Conservation (phyloP, 2,797 vertebrate species). For the Scolopax rusticola region DNA sequence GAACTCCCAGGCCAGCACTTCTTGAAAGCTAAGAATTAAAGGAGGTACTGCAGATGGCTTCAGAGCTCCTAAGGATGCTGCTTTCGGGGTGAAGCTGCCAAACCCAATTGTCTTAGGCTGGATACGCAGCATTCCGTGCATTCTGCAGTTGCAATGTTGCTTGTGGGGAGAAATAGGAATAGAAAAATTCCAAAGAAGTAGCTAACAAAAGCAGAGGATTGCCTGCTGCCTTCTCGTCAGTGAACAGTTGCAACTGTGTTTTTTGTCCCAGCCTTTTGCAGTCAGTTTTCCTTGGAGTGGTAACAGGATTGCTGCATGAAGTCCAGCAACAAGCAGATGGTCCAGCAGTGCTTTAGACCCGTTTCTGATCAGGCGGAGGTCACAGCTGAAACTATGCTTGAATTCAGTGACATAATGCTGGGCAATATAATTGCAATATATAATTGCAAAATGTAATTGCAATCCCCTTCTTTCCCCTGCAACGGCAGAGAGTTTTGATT, state of each 20-base stretch:
- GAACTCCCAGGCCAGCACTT: not conserved
- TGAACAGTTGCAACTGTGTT: not conserved
- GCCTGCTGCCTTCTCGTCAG: not conserved
- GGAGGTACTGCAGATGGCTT: not conserved
- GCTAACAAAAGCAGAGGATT: not conserved
- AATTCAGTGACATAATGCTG: rapidly evolving
- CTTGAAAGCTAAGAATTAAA: not conserved
- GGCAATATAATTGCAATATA: too few relatives aligned
- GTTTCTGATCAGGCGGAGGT: rapidly evolving
- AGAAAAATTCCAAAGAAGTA: not conserved
- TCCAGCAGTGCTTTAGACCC: not conserved
- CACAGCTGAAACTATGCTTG: not conserved
- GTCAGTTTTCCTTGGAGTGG: not conserved
- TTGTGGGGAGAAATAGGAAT: not conserved
- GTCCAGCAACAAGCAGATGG: not conserved
- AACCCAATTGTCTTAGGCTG: rapidly evolving
- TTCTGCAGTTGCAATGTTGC: not conserved
- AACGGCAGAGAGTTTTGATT: not conserved
- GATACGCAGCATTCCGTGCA: not conserved
- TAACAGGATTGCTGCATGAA: not conserved
- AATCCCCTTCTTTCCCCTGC: not conserved
- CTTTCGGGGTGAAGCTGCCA: not conserved
- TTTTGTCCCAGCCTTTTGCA: not conserved
- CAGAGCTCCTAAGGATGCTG: not conserved
- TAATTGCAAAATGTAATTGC: not conserved